phyloP scores from a whole-genome alignment of 2,888 invertebrate genomes.

The Pardosa pseudoannulata region DNA sequence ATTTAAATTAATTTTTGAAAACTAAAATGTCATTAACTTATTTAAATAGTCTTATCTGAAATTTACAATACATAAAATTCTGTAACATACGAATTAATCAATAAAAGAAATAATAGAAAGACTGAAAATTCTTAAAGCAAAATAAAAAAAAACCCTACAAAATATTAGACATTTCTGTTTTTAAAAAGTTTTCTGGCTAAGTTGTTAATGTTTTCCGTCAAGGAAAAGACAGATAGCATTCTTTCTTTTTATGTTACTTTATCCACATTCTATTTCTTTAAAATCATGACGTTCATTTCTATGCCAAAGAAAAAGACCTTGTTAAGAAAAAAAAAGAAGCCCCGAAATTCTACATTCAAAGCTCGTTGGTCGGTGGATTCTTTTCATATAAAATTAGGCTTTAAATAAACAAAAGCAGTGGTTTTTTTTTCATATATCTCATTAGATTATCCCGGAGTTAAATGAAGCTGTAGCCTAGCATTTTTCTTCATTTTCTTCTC shows the following conservation, averaged over 20 bases:
- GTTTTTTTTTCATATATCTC: constrained; percentile 44
- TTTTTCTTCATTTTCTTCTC: constrained; percentile 64
- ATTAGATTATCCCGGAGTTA: constrained; percentile 67
- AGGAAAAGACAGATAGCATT: background rate
- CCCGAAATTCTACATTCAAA: constrained; percentile 36
- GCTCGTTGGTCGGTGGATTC: constrained; percentile 44
- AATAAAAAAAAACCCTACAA: too few relatives aligned
- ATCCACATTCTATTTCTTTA: constrained; percentile 5
- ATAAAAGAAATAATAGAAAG: too few relatives aligned
- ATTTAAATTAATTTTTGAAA: too few relatives aligned
- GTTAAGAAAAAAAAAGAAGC: constrained; percentile 23
- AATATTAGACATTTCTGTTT: too few relatives aligned
- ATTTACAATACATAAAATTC: too few relatives aligned
- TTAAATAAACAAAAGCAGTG: constrained; percentile 68
- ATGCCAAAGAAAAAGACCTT: background rate
- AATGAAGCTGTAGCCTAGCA: constrained; percentile 47
- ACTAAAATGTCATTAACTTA: too few relatives aligned
- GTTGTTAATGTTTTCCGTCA: constrained; percentile 15
- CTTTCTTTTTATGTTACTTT: background rate
- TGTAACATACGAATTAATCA: too few relatives aligned
- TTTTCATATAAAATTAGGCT: constrained; percentile 67
- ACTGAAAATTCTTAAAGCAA: too few relatives aligned
- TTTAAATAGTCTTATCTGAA: too few relatives aligned
- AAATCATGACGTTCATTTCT: constrained; percentile 19
- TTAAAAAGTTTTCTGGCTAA: background rate